Percentiles rank a stretch among this genome's conserved stretches.
phyloP scores from a whole-genome alignment of 2,113 vertebrate genomes.

The Catharus bicknelli region DNA sequence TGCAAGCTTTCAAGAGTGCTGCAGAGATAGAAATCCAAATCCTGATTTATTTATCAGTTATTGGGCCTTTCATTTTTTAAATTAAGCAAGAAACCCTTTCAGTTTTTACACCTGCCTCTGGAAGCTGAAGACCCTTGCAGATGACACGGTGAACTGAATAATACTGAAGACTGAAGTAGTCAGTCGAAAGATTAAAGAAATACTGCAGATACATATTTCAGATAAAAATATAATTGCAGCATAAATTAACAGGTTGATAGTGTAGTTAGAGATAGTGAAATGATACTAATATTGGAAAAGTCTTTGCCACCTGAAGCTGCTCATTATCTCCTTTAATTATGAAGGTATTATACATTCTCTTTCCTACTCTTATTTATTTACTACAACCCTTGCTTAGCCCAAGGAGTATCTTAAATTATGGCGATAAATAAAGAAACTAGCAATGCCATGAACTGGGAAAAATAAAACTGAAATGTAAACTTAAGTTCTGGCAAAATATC shows the following conservation, averaged over 20 bases:
- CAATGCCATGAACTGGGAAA: neutral
- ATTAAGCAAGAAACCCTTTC: neutral
- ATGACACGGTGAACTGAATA: neutral
- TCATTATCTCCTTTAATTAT: neutral
- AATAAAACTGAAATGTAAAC: neutral
- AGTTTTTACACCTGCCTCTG: neutral
- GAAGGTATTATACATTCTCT: neutral
- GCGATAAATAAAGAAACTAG: neutral
- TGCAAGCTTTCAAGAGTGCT: neutral
- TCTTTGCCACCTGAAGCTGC: neutral
- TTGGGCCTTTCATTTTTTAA: neutral
- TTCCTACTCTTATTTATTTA: neutral
- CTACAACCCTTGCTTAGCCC: neutral
- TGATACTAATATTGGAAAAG: neutral
- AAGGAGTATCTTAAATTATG: neutral
- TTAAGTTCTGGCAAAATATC: neutral
- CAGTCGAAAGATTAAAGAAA: neutral
- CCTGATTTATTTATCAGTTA: neutral
- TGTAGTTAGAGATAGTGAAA: neutral
- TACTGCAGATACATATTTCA: neutral
- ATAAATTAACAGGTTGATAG: neutral
- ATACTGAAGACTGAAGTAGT: neutral
- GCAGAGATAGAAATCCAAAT: neutral
- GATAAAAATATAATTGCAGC: neutral
- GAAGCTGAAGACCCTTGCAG: neutral